Evolutionary conservation across 2,797 vertebrate genomes (phyloP), one percentile per base, ranked within the genome.

Genomic region (Uromys caudimaculatus): DNA sequence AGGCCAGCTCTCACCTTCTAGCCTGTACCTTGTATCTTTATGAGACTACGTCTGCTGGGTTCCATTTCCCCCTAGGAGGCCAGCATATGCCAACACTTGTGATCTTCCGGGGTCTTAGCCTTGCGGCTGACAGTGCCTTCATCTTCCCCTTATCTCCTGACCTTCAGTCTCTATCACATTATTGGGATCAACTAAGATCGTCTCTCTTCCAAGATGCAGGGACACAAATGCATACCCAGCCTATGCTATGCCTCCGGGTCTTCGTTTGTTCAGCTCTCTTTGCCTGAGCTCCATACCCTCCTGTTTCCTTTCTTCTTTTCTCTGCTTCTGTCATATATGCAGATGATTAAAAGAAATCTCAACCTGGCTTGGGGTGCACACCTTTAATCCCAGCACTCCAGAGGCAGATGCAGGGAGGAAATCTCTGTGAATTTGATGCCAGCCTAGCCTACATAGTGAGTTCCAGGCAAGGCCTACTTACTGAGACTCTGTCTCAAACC

Each of bases 211-310:
- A 91, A 75, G 77, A 87, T 17, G 69, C 24, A 58, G 52, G 78
- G 50, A 38, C 21, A 12, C 60, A 23, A 47, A 11, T 4, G 4
- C 14, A 71, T 8, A 32, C 11, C 1, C 44, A 24, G 54, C 82
- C 84, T 52, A 54, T 67, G 29, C 88, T 52, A 77, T 35, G 50
- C 17, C 44, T 44, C 38, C 52, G 56, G 54, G 58, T 19, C 4
- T 89, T 71, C 89, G n/a, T 92, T 95, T 73, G 60, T 76, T 88
- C 56, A 32, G 41, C 50, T 93, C 29, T 52, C 35, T 92, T 93
- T 90, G 56, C 19, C 32, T 88, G 60, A 76, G 47, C 29, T 90
- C 58, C 69, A 67, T 83, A 56, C 41, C 54, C 27, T 86, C 21
- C 71, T 50, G 10, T 13, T 17, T 71, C 11, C 44, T 6, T 86